Evolutionary conservation across 2,888 invertebrate species (phyloP).

Genomic region (Microctonus aethiopoides): DNA sequence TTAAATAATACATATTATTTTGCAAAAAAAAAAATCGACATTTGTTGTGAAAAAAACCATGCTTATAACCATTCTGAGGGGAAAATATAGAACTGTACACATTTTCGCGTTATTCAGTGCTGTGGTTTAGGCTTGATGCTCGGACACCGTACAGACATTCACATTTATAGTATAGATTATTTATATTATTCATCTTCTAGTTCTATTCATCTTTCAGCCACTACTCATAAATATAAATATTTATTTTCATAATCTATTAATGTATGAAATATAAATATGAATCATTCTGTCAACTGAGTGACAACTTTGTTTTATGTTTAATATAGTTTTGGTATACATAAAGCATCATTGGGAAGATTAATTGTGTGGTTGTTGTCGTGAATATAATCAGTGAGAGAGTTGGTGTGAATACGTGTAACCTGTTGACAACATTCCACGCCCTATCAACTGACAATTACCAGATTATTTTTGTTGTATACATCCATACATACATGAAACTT

Average conservation of each 20-base stretch:
- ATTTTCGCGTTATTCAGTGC: too few relatives aligned
- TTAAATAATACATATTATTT: too few relatives aligned
- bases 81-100: too few relatives aligned
- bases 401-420: slow-evolving; percentile 17
- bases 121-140: too few relatives aligned
- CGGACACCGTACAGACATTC: too few relatives aligned
- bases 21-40: too few relatives aligned
- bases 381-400: background rate
- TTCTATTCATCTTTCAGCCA: too few relatives aligned
- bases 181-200: too few relatives aligned
- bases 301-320: background rate
- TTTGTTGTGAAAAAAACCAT: too few relatives aligned
- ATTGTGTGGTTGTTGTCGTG: slow-evolving; percentile 11
- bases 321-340: background rate
- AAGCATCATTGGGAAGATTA: slow-evolving; percentile 25
- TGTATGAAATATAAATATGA: background rate
- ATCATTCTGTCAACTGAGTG: background rate
- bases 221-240: too few relatives aligned
- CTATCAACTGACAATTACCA: slow-evolving; percentile 11
- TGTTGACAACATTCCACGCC: slow-evolving; percentile 35
- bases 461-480: background rate
- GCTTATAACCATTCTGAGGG: too few relatives aligned
- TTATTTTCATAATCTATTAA: background rate
- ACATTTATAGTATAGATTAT: too few relatives aligned
- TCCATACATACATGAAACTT: background rate